These are phyloP conservation scores for Atherinomorus stipes DNA, from an alignment of 2,113 vertebrate genomes.

Conservation along the genomic window DNA sequence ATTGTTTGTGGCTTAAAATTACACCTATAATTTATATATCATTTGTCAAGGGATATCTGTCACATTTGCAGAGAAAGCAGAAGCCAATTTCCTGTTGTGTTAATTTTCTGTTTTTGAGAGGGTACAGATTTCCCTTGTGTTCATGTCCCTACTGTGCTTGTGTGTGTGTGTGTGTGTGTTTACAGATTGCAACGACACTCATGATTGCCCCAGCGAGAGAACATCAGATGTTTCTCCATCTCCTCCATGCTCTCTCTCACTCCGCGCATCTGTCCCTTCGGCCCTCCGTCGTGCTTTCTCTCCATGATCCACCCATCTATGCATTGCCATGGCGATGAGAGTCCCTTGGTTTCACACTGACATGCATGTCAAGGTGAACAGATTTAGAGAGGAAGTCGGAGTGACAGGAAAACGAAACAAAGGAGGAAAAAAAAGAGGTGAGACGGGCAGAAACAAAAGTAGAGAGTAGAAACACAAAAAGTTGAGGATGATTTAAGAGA, in stretches of 20 bases:
- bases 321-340: conserved; percentile 23
- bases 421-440: not conserved
- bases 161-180: conserved; percentile 43
- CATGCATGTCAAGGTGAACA: conserved; percentile 45
- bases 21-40: conserved; percentile 49
- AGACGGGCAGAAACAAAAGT: too few relatives aligned
- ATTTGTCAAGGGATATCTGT: conserved; percentile 45
- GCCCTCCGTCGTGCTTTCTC: conserved; percentile 30
- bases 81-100: conserved; percentile 72
- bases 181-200: conserved; percentile 69
- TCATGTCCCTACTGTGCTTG: conserved; percentile 34
- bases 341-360: conserved; percentile 31
- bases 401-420: not conserved
- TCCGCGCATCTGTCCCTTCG: conserved; percentile 59
- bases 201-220: conserved; percentile 69
- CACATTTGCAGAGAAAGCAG: conserved; percentile 56
- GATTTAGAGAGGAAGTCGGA: not conserved
- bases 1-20: conserved; percentile 39
- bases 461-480: conserved; percentile 7
- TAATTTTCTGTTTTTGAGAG: conserved; percentile 67
- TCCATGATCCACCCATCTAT: conserved; percentile 21
- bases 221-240: conserved; percentile 69
- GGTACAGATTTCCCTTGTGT: conserved; percentile 66
- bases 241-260: conserved; percentile 28
- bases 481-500: not conserved